Evolutionary conservation across 2,888 invertebrate species (phyloP).

Genomic region (Spicauda simplicius): DNA sequence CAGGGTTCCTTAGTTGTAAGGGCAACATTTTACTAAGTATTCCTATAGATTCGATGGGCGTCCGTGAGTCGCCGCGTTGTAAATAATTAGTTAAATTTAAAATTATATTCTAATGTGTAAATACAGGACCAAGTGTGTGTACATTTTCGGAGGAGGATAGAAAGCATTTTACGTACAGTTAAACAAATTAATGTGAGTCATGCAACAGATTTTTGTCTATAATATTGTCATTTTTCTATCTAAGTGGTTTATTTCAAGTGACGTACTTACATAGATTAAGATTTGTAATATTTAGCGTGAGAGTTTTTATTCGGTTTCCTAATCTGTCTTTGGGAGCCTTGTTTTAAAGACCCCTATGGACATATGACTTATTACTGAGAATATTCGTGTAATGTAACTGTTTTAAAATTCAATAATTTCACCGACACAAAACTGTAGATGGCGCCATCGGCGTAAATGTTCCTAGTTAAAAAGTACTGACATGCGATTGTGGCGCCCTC

Average conservation of each 20-base stretch:
- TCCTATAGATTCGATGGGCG: neutral
- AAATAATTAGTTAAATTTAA: conserved; percentile 78
- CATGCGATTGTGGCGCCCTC: neutral
- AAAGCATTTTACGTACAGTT: conserved; percentile 57
- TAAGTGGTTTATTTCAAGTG: conserved; percentile 5
- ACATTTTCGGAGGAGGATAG: conserved; percentile 52
- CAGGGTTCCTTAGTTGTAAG: conserved; percentile 13
- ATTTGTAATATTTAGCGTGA: neutral
- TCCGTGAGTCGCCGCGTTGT: conserved; percentile 51
- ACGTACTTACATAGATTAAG: conserved; percentile 27
- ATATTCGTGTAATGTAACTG: no score
- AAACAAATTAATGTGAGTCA: conserved; percentile 43
- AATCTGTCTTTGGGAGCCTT: conserved; percentile 5
- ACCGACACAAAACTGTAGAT: no score
- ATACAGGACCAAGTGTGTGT: conserved; percentile 76
- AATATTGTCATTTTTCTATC: conserved; percentile 30
- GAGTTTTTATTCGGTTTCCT: neutral
- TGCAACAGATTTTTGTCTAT: conserved; percentile 44
- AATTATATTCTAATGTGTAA: conserved; percentile 64
- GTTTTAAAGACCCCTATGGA: conserved; percentile 18
- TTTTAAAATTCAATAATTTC: no score
- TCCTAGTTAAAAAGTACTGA: neutral
- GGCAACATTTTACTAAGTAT: conserved; percentile 12
- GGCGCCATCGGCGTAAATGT: neutral
- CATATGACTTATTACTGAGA: neutral